Evolutionary conservation across 2,797 vertebrate species (phyloP), one percentile per base, ranked within the genome.

Genomic region (Clarias laeviceps): DNA sequence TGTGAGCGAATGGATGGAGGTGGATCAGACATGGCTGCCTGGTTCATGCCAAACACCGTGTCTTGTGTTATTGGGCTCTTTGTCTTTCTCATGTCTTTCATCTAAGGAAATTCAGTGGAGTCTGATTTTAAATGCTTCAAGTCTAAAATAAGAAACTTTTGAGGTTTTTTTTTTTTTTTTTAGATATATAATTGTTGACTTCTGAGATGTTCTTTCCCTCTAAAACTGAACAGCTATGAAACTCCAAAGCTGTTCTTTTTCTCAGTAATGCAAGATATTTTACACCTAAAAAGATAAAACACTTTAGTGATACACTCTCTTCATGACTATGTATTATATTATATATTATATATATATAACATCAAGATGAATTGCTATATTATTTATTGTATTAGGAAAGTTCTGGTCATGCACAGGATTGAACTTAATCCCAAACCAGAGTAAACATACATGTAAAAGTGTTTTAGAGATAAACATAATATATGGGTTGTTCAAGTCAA

Each of bases 1-100:
- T 93, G 93, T 93, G 90, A 76, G 90, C 80, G 80, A 92, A 91
- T 92, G 92, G 91, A 57, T 87, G 88, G 85, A 78, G 74, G 85
- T 80, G 84, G 83, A 77, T 73, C 70, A 88, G 79, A 81, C 79
- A 81, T 24, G 2, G 74, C 84, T 84, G 73, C 73, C 74, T 32
- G n/a, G 24, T 66, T 82, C 80, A 68, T 82, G 80, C 80, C 64
- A 24, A 82, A 68, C 62, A 82, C 4, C 20, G 40, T 90, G 91
- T 81, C 72, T 91, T 90, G 90, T 90, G 84, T 90, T 89, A 87
- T 17, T 68, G 57, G 74, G 84, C 82, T 79, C 7, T 66, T 82
- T 69, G 17, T 56, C 45, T 22, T 54, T 68, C 64, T 56, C 27
- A 24, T 82, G 40, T 69, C 29, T 82, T 68, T 82, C 80, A 69